Percentiles rank a stretch among this genome's conserved stretches.
These are phyloP conservation scores for Coboldia fuscipes DNA, from an alignment of 1,140 invertebrate genomes.

Conservation along the genomic window DNA sequence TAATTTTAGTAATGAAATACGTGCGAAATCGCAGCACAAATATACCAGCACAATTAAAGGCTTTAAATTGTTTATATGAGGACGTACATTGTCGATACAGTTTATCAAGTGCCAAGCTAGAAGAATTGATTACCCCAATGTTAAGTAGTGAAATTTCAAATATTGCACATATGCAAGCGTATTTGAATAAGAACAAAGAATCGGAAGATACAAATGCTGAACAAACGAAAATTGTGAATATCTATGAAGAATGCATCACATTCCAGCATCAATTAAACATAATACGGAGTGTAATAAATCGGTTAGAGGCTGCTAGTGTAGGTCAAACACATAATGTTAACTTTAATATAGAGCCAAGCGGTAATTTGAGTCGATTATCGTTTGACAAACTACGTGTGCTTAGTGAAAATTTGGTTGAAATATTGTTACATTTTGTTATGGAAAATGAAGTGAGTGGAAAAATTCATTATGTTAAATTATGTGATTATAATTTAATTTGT, in stretches of 20 bases:
- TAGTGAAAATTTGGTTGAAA: slow-evolving; percentile 57
- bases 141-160: slow-evolving; percentile 54
- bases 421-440: slow-evolving; percentile 46
- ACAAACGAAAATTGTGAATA: slow-evolving; percentile 44
- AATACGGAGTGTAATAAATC: slow-evolving; percentile 43
- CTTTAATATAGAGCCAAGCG: too few species aligned
- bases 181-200: slow-evolving; percentile 43
- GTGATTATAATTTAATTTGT: slow-evolving; percentile 3
- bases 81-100: slow-evolving; percentile 68
- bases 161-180: slow-evolving; percentile 57
- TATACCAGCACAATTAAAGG: slow-evolving; percentile 14
- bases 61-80: slow-evolving; percentile 31
- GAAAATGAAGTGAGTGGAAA: slow-evolving; percentile 26
- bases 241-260: slow-evolving; percentile 64
- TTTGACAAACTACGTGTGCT: slow-evolving; percentile 61
- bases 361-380: slow-evolving; percentile 25
- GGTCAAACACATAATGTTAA: slow-evolving; percentile 18
- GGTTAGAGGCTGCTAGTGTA: slow-evolving; percentile 32
- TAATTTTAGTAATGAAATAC: slow-evolving; percentile 9
- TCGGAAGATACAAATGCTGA: slow-evolving; percentile 28
- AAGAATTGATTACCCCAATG: slow-evolving; percentile 49
- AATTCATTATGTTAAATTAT: slow-evolving; percentile 2
- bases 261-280: slow-evolving; percentile 63
- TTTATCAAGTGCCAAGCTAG: slow-evolving; percentile 58
- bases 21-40: slow-evolving; percentile 10